Evolutionary conservation across 2,113 vertebrate species (phyloP).

Genomic region (Crocuta crocuta): DNA sequence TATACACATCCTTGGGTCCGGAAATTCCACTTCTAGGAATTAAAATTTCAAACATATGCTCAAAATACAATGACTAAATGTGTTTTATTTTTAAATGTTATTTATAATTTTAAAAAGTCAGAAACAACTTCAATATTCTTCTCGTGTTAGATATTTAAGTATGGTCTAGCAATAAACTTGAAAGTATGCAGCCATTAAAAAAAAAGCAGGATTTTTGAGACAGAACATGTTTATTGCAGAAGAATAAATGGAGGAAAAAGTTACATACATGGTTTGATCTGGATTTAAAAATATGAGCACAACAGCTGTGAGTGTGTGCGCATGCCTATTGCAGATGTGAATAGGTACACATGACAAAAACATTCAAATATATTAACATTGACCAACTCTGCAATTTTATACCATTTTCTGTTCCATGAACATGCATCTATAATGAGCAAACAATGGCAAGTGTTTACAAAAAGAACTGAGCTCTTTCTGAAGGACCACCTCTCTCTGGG

Average conservation of each 20-base stretch:
- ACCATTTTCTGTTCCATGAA: not conserved
- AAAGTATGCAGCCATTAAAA: not conserved
- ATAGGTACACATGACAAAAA: not conserved
- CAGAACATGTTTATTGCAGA: not conserved
- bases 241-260: not conserved
- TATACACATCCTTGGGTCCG: not conserved
- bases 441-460: not conserved
- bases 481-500: not conserved
- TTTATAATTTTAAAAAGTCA: constrained; percentile 42
- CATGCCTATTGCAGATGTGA: not conserved
- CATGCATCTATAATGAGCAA: not conserved
- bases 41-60: not conserved
- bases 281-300: not conserved
- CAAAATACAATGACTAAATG: not conserved
- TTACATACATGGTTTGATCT: not conserved
- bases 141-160: not conserved
- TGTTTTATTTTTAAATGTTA: not conserved
- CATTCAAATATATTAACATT: not conserved
- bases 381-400: not conserved
- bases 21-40: not conserved
- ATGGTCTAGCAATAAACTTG: not conserved
- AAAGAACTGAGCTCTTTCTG: not conserved
- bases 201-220: not conserved
- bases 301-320: too few relatives aligned
- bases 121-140: constrained; percentile 20